Evolutionary conservation across 2,888 invertebrate species (phyloP).

Genomic region (Sarcophaga rosellei): DNA sequence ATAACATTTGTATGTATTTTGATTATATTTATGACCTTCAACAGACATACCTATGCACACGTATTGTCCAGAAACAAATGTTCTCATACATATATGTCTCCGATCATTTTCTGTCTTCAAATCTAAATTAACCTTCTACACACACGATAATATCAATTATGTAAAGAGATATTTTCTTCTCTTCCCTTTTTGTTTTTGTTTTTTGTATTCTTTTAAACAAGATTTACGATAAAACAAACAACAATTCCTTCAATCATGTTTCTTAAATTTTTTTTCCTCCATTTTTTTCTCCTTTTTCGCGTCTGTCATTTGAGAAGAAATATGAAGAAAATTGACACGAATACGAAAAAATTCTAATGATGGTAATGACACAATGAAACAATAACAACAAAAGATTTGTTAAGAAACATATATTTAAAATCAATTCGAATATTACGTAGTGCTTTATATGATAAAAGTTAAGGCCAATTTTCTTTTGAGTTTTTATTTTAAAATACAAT

Average conservation of each 20-base stretch:
- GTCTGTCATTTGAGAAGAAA: not conserved
- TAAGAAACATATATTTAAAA: too few species aligned
- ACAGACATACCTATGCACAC: conserved; percentile 10
- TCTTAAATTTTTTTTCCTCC: too few species aligned
- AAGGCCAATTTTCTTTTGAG: too few species aligned
- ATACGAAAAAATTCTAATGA: conserved; percentile 3
- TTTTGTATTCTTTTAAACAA: conserved; percentile 1
- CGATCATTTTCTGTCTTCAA: conserved; percentile 23
- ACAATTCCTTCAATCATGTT: not conserved
- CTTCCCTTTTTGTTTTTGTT: too few species aligned
- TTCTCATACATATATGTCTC: not conserved
- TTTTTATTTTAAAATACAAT: too few species aligned
- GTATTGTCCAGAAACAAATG: conserved; percentile 33
- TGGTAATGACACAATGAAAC: not conserved
- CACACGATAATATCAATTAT: conserved; percentile 63
- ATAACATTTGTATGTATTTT: conserved; percentile 30
- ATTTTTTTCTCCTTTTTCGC: conserved; percentile 14
- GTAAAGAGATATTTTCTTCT: conserved; percentile 55
- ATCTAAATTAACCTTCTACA: conserved; percentile 61
- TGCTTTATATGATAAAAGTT: too few species aligned
- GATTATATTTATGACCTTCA: conserved; percentile 62
- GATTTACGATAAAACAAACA: conserved; percentile 45
- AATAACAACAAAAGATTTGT: too few species aligned
- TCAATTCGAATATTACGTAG: too few species aligned
- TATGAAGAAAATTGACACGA: conserved; percentile 13